A percentile compares a stretch with the other conserved stretches of the same genome.
These are phyloP conservation scores for Mola mola DNA, from an alignment of 2,113 vertebrate genomes.

Conservation along the genomic window DNA sequence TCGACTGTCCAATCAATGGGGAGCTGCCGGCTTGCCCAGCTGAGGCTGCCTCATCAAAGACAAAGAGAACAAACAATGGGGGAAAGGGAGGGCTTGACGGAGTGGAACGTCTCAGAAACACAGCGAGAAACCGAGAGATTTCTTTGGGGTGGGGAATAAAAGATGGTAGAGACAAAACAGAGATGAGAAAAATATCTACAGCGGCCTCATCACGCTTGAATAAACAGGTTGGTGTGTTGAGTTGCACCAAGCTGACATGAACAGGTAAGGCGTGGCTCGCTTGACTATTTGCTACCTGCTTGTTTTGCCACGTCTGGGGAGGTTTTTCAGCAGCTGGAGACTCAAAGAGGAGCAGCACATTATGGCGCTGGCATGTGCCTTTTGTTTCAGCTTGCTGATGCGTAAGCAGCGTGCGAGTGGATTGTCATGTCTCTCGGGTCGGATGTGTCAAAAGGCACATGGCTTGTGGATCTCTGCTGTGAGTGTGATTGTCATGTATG, in stretches of 20 bases:
- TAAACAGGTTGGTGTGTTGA: conserved; percentile 53
- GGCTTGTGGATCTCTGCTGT: conserved; percentile 44
- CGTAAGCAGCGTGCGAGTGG: conserved; percentile 21
- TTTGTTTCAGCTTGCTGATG: conserved; percentile 17
- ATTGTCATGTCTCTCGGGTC: conserved; percentile 41
- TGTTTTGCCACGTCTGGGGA: conserved; percentile 15
- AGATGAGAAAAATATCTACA: conserved; percentile 50
- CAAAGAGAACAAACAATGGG: conserved; percentile 68
- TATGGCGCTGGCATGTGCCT: conserved; percentile 4
- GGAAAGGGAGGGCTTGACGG: conserved; percentile 63
- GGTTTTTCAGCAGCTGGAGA: conserved; percentile 31
- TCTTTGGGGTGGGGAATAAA: not conserved
- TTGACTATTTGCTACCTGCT: conserved; percentile 22
- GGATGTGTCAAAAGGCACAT: conserved; percentile 59
- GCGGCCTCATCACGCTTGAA: conserved; percentile 53
- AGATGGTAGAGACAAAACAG: conserved; percentile 38
- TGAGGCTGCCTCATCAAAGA: conserved; percentile 71
- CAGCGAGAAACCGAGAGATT: conserved; percentile 44
- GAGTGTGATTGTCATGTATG: conserved; percentile 47
- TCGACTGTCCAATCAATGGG: conserved; percentile 77
- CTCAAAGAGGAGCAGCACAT: conserved; percentile 12
- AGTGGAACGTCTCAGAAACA: conserved; percentile 63
- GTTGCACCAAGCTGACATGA: conserved; percentile 30
- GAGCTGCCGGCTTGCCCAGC: conserved; percentile 64
- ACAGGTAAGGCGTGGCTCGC: conserved; percentile 44